Conservation (phyloP, 2,797 vertebrate genomes). For the Chloroceryle inda region DNA sequence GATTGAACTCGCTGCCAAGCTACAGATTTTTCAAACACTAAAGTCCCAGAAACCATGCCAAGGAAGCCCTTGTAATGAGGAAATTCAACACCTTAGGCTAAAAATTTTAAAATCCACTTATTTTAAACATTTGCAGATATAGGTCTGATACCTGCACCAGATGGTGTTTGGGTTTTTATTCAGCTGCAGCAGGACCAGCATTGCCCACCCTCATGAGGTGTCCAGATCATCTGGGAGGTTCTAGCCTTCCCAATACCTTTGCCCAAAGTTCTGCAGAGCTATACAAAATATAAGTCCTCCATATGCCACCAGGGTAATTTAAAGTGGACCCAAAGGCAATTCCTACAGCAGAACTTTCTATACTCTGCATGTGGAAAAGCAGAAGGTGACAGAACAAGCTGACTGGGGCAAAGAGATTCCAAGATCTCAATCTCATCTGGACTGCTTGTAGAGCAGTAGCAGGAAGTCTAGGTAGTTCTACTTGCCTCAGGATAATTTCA, state of each 20-base stretch:
- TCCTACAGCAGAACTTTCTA: background rate
- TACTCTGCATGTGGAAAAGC: background rate
- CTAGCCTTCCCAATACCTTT: background rate
- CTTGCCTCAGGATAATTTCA: background rate
- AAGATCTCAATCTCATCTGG: background rate
- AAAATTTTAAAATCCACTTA: background rate
- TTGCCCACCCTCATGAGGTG: accelerated
- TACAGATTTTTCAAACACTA: background rate
- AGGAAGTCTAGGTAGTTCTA: background rate
- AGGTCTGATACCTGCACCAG: background rate
- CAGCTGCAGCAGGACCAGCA: background rate
- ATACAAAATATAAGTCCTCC: background rate
- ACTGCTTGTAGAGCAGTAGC: background rate
- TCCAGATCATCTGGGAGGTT: background rate
- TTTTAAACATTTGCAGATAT: background rate
- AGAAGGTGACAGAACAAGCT: background rate
- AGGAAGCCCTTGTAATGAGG: background rate
- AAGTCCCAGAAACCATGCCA: background rate
- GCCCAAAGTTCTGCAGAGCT: background rate
- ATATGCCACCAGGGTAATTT: background rate
- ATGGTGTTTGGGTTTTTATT: background rate
- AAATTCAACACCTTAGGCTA: background rate
- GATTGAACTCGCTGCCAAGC: background rate
- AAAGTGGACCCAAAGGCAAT: background rate
- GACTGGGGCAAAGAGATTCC: background rate